Evolutionary conservation across 1,140 invertebrate species (phyloP), one percentile per base, ranked within the genome.

Genomic region (Drusus annulatus): DNA sequence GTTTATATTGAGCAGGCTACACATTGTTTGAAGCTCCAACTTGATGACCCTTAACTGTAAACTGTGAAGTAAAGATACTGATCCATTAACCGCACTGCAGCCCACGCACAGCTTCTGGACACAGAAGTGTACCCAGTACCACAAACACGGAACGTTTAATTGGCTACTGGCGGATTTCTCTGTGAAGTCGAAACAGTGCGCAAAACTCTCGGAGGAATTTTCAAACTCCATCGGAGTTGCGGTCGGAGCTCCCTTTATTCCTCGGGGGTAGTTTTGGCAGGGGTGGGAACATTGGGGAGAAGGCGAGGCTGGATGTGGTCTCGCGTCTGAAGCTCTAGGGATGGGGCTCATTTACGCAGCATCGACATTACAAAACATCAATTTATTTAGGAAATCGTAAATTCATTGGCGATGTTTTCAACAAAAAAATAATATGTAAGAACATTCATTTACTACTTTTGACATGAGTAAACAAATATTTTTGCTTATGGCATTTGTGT

Each of bases 131-230:
- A 52, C 62, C 50, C 28, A 31, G 50, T 50, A 54, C 21, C 50
- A 31, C 54, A 62, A 21, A 76, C 54, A 60, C 56, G 50, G 60
- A 19, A 50, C 79, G 63, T 80, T 80, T 80, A 80, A 80, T 80
- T 80, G 63, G 79, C 62, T 76, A 15, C 36, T 56, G 25, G 63
- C 16, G 23, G 21, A 60, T 28, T 16, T 31, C 68, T 23, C 68
- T 8, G 68, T 56, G 60, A 74, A 76, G 74, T 76, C 74, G 54
- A 80, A 76, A 68, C 79, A 54, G 71, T 50, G 79, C 58, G 31
- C 63, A 36, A 80, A 76, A 78, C 68, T 81, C 76, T 63, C 65
- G n/a, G 15, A 54, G 80, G 80, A 81, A 81, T 81, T 73, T 81
- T 81, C 54, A 56, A 81, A 81, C 68, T 73, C 76, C 76, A 74